Percentiles rank a stretch among this genome's conserved stretches.
These are phyloP conservation scores for Darevskia nairensis DNA, from an alignment of 2,797 vertebrate genomes.

Conservation along the genomic window DNA sequence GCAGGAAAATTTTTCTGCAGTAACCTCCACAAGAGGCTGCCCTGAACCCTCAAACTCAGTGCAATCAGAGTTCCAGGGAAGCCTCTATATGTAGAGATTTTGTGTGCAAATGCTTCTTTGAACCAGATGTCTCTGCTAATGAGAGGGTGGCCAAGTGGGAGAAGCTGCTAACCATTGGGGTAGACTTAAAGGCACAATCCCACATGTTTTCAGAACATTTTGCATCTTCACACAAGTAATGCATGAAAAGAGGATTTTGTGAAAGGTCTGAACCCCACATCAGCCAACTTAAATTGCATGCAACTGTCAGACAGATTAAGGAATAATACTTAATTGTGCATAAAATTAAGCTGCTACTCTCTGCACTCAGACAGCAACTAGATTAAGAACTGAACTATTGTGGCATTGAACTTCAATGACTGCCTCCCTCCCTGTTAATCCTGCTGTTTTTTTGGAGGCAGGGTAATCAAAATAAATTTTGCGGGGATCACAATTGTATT, in stretches of 20 bases:
- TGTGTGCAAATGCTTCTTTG: not conserved
- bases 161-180: not conserved
- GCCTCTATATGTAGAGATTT: no score
- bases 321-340: not conserved
- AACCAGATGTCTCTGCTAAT: not conserved
- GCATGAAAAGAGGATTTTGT: not conserved
- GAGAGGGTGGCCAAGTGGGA: not conserved
- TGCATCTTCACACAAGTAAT: no score
- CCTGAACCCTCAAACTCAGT: not conserved
- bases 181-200: not conserved
- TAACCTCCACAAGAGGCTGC: not conserved
- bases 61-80: not conserved
- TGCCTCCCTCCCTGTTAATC: not conserved
- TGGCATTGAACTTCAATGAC: not conserved
- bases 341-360: not conserved
- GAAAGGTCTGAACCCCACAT: not conserved
- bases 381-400: not conserved
- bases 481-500: not conserved
- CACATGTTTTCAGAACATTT: not conserved
- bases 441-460: constrained; percentile 34
- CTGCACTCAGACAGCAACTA: not conserved
- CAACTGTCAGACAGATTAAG: not conserved
- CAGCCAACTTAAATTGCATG: not conserved
- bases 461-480: not conserved
- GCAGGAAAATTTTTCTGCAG: not conserved